A percentile compares a stretch with the other conserved stretches of the same genome.
phyloP scores from a whole-genome alignment of 2,113 vertebrate genomes.

The Ranitomeya imitator region DNA sequence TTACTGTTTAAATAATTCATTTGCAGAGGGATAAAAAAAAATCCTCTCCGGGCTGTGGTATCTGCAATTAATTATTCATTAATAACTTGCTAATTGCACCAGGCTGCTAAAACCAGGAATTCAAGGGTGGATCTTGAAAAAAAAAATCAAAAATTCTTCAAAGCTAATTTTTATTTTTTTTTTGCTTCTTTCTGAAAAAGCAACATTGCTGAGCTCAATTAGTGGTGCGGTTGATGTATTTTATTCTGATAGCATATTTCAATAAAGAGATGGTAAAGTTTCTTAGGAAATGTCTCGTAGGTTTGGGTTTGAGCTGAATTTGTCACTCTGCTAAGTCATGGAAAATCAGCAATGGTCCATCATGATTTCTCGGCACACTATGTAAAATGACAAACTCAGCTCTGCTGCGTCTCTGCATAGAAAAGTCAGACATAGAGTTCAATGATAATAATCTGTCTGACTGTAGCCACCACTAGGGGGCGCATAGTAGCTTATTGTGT shows the following conservation, averaged over 20 bases:
- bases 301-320: neutral
- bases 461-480: too few species aligned
- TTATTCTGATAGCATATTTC: neutral
- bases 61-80: conserved; percentile 99
- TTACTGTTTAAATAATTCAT: conserved; percentile 97
- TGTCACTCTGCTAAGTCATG: neutral
- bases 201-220: conserved; percentile 13
- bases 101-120: conserved; percentile 50
- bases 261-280: neutral
- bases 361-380: too few species aligned
- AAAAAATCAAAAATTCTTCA: conserved; percentile 18
- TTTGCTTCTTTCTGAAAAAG: neutral
- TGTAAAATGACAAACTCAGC: too few species aligned
- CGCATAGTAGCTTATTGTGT: too few species aligned
- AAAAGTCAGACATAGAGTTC: too few species aligned
- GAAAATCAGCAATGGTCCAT: too few species aligned
- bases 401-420: too few species aligned
- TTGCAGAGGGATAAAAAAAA: conserved; percentile 71
- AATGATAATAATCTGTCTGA: too few species aligned
- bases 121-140: conserved; percentile 41
- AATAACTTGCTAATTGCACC: conserved; percentile 98
- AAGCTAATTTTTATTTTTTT: conserved; percentile 5
- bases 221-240: neutral
- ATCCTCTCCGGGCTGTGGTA: conserved; percentile 94
- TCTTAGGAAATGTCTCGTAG: neutral